phyloP scores from a whole-genome alignment of 2,797 vertebrate genomes.

The Syngnathus rostellatus region DNA sequence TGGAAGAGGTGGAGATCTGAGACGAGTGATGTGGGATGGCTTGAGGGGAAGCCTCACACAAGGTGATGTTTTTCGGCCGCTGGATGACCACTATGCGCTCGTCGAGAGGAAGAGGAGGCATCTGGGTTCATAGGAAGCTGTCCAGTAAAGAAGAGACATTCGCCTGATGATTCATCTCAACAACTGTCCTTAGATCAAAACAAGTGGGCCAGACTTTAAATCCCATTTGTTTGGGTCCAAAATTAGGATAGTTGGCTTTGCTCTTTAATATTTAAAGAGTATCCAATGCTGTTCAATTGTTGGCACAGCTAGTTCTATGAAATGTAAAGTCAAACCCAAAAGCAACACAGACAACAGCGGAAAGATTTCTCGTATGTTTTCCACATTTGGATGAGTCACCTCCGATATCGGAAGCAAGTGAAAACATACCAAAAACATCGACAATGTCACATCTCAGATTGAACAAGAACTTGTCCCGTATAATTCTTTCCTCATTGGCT shows the following conservation, averaged over 20 bases:
- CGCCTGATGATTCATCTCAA: slow-evolving; percentile 27
- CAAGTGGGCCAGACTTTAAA: slow-evolving; percentile 37
- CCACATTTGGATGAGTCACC: background rate
- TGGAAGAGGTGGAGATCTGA: slow-evolving; percentile 51
- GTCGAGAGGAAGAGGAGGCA: slow-evolving; percentile 76
- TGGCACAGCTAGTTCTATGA: slow-evolving; percentile 11
- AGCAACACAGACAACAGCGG: background rate
- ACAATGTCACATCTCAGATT: background rate
- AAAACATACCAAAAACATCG: background rate
- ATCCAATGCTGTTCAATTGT: slow-evolving; percentile 1
- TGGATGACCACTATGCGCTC: slow-evolving; percentile 77
- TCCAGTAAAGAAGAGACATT: slow-evolving; percentile 31
- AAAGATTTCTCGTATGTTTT: background rate
- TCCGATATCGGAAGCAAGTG: background rate
- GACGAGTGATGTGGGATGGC: slow-evolving; percentile 59
- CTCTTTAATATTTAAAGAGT: slow-evolving; percentile 17
- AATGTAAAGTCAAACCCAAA: slow-evolving; percentile 35
- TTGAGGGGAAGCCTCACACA: slow-evolving; percentile 68
- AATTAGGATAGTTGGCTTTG: background rate
- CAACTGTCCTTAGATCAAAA: background rate
- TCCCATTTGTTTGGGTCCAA: slow-evolving; percentile 23
- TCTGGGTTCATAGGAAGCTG: slow-evolving; percentile 70
- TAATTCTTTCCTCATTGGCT: slow-evolving; percentile 33
- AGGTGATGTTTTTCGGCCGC: slow-evolving; percentile 71
- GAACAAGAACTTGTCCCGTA: slow-evolving; percentile 18